Evolutionary conservation across 2,113 vertebrate genomes (phyloP).

Genomic region (Pseudois nayaur): DNA sequence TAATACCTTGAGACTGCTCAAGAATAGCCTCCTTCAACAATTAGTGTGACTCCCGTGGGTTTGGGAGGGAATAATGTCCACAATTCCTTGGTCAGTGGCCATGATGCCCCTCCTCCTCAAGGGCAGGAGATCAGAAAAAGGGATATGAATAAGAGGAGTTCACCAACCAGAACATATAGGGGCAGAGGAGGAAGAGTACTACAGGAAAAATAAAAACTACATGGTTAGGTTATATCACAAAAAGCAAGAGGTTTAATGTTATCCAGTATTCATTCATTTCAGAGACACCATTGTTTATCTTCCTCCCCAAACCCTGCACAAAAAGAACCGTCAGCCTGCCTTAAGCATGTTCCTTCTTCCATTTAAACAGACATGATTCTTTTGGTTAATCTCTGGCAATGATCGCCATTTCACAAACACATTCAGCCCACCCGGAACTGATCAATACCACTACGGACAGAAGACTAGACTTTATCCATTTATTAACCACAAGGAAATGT

Average conservation of each 20-base stretch:
- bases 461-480: conserved; percentile 84
- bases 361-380: conserved; percentile 68
- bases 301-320: conserved; percentile 59
- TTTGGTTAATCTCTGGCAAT: conserved; percentile 77
- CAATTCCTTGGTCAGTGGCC: conserved; percentile 67
- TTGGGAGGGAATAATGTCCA: conserved; percentile 47
- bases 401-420: conserved; percentile 83
- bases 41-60: conserved; percentile 47
- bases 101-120: conserved; percentile 68
- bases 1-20: conserved; percentile 54
- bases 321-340: conserved; percentile 59
- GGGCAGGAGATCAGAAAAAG: conserved; percentile 51
- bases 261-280: conserved; percentile 68
- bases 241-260: conserved; percentile 57
- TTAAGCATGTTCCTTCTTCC: conserved; percentile 49
- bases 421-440: conserved; percentile 79
- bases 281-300: conserved; percentile 72
- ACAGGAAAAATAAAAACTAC: conserved; percentile 50
- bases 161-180: conserved; percentile 29
- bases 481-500: conserved; percentile 84
- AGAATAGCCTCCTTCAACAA: conserved; percentile 64
- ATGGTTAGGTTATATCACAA: conserved; percentile 53
- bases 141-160: conserved; percentile 44
- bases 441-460: conserved; percentile 87
- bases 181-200: conserved; percentile 18